Base-by-base conservation (phyloP, 2,113 vertebrate genomes). In the Castor canadensis region DNA sequence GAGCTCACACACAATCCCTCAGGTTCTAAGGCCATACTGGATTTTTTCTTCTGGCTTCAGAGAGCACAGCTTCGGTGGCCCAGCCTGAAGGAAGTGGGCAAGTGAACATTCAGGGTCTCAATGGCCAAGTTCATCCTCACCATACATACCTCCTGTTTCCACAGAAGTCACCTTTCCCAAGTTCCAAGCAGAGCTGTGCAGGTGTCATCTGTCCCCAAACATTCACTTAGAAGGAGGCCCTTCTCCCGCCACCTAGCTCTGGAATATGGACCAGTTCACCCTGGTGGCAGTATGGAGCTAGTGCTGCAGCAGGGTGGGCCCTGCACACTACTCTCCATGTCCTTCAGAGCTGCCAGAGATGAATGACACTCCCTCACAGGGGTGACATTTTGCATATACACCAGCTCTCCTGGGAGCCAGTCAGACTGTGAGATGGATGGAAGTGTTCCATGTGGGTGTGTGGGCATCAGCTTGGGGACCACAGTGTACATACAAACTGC, bases 381-480 rank as follows among this genome's bases (percentile, higher is more conserved):
- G 9, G 12, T 16, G 5, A 17, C 43, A 0, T 24, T n/a, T 30
- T 54, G 17, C 89, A 1, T 0, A 1, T 32, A 8, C 32, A 0
- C 2, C 0, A 9, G 69, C 45, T 85, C 17, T 66, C 83, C 66
- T 30, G 3, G 76, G 72, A 72, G 67, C 35, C 62, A 5, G 43
- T 2, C 2, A 4, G 45, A 22, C 45, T 40, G 64, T 1, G 10
- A 8, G 28, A 26, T n/a, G 58, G 45, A 16, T 7, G 15, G 35
- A 8, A 0, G 0, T 16, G 9, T 1, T 30, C 7, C 2, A 2
- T 35, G 1, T 15, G 38, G 43, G 5, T 1, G 3, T 22, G 35
- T 24, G 0, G 0, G 2, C 26, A 10, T 69, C 38, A 28, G 40
- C 67, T 22, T 3, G 0, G 22, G 28, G 20, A 4, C 45, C 3